Conservation (phyloP, 2,797 vertebrate genomes). For the Sebastes kiyomatsui region DNA sequence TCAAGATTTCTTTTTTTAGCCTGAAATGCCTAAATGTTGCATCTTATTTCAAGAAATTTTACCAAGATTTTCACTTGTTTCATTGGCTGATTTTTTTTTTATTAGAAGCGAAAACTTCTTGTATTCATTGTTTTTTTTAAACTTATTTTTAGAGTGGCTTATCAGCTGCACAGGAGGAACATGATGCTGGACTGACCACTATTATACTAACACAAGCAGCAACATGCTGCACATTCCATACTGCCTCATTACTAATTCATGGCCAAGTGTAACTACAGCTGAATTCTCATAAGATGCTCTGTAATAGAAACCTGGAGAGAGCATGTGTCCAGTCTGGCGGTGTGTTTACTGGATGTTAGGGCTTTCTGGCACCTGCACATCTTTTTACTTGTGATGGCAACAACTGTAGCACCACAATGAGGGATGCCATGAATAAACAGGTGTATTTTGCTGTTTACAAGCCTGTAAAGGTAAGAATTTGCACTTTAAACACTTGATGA, state of each 20-base stretch:
- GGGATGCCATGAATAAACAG: background rate
- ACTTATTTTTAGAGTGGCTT: background rate
- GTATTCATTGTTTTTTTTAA: background rate
- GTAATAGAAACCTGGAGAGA: conserved; percentile 15
- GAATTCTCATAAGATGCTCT: conserved; percentile 34
- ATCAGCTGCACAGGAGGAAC: conserved; percentile 22
- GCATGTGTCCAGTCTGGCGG: background rate
- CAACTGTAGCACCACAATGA: background rate
- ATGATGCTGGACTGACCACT: background rate
- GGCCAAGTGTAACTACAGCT: conserved; percentile 54
- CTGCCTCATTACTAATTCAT: conserved; percentile 65
- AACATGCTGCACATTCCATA: conserved; percentile 34
- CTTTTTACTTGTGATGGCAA: background rate
- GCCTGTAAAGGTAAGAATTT: background rate
- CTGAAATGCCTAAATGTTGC: background rate
- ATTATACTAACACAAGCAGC: conserved; percentile 17
- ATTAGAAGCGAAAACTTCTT: background rate
- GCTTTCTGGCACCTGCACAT: background rate
- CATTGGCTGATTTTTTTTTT: background rate
- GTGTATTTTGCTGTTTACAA: background rate
- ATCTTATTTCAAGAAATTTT: background rate
- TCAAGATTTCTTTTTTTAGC: background rate
- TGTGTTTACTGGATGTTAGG: background rate
- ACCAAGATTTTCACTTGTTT: background rate
- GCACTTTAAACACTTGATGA: background rate